phyloP scores from a whole-genome alignment of 2,888 invertebrate species.

The Criorhina ranunculi region DNA sequence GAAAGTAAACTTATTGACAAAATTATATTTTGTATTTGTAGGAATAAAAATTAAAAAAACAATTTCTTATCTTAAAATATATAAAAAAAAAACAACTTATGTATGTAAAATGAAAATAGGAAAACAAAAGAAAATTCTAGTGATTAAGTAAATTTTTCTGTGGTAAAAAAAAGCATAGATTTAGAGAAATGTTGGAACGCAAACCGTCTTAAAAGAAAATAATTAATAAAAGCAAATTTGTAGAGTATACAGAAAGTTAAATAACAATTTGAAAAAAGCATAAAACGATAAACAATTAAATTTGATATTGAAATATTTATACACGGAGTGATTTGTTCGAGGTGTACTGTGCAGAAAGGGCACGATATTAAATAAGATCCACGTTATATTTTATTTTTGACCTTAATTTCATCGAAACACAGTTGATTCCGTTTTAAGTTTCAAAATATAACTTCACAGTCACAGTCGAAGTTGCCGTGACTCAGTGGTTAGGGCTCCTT shows the following conservation, averaged over 20 bases:
- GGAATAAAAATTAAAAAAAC: slow-evolving; percentile 42
- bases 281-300: not conserved
- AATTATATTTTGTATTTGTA: slow-evolving; percentile 64
- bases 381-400: too few relatives aligned
- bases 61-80: slow-evolving; percentile 51
- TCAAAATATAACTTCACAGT: too few relatives aligned
- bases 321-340: slow-evolving; percentile 30
- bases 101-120: slow-evolving; percentile 11
- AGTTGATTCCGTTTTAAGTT: too few relatives aligned
- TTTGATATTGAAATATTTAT: slow-evolving; percentile 29
- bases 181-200: slow-evolving; percentile 74
- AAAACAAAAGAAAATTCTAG: slow-evolving; percentile 48
- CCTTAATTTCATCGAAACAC: too few relatives aligned
- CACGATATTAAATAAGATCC: too few relatives aligned
- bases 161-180: slow-evolving; percentile 73
- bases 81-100: slow-evolving; percentile 9
- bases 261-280: slow-evolving; percentile 6
- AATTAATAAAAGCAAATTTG: slow-evolving; percentile 28
- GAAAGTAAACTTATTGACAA: slow-evolving; percentile 33
- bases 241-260: slow-evolving; percentile 31
- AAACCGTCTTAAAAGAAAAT: slow-evolving; percentile 69
- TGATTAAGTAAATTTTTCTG: slow-evolving; percentile 76
- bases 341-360: not conserved
- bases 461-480: too few relatives aligned
- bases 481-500: too few relatives aligned